These are phyloP conservation scores for Ailuropoda melanoleuca DNA, from an alignment of 2,113 vertebrate species.

Conservation along the genomic window DNA sequence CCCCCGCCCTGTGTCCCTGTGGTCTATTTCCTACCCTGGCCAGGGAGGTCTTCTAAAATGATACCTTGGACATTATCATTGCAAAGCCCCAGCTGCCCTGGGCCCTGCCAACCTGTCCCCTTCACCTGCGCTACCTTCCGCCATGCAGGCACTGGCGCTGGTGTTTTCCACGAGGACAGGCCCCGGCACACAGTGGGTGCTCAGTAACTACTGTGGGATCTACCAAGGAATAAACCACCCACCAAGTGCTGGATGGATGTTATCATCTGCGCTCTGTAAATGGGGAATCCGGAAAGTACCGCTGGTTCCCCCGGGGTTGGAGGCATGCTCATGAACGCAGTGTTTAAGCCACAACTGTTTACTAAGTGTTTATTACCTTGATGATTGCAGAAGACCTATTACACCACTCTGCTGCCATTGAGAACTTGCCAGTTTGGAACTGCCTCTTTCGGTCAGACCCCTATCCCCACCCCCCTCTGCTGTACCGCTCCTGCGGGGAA, in stretches of 20 bases:
- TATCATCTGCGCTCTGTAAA: fast-evolving
- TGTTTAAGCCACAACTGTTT: background rate
- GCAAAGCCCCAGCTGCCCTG: background rate
- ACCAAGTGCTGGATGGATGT: fast-evolving
- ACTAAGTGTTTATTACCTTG: background rate
- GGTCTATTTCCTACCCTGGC: fast-evolving
- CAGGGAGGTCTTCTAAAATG: background rate
- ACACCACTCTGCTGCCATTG: too few species aligned
- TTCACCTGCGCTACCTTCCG: background rate
- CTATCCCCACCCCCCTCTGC: fast-evolving
- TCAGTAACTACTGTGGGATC: fast-evolving
- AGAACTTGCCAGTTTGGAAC: fast-evolving
- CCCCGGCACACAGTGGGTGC: fast-evolving
- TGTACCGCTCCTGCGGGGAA: background rate
- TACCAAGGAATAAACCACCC: fast-evolving
- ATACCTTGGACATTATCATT: too few species aligned
- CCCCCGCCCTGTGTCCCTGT: fast-evolving
- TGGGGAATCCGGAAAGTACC: fast-evolving
- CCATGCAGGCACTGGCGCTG: fast-evolving
- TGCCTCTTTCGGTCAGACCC: background rate
- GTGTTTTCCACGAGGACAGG: too few species aligned
- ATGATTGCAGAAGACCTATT: background rate
- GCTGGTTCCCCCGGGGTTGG: fast-evolving
- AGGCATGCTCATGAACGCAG: background rate
- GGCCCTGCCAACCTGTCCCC: background rate